phyloP scores from a whole-genome alignment of 2,797 vertebrate genomes.

The Todus mexicanus region DNA sequence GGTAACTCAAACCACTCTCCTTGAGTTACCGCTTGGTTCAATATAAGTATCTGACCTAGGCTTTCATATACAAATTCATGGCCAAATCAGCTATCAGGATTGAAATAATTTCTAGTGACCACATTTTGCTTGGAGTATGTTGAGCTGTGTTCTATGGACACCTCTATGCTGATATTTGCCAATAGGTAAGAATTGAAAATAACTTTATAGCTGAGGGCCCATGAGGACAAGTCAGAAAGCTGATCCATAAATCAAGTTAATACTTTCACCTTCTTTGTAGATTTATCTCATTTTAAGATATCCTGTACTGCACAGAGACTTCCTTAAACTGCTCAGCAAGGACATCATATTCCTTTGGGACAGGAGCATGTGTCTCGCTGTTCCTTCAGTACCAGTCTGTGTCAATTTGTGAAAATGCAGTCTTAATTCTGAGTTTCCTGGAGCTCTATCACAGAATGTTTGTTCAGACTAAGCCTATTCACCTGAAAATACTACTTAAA shows the following conservation, averaged over 20 bases:
- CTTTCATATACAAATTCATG: neutral
- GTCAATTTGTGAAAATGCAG: neutral
- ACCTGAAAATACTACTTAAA: neutral
- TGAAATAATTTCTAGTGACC: neutral
- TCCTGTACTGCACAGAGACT: neutral
- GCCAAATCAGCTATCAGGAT: neutral
- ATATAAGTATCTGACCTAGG: neutral
- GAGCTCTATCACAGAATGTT: neutral
- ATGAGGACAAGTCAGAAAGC: neutral
- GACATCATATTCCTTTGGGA: slow-evolving; percentile 35
- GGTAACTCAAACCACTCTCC: neutral
- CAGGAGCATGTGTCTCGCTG: neutral
- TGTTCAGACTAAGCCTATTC: neutral
- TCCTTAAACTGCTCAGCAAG: neutral
- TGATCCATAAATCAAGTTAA: slow-evolving; percentile 17
- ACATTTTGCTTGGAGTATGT: neutral
- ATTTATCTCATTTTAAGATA: slow-evolving; percentile 44
- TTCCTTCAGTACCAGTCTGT: neutral
- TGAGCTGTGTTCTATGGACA: neutral
- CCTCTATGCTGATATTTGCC: neutral
- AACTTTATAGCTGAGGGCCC: neutral
- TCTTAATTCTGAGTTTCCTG: neutral
- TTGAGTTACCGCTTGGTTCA: neutral
- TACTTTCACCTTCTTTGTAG: slow-evolving; percentile 21
- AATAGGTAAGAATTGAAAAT: neutral